Base-by-base conservation (phyloP, 1,140 invertebrate species). In the Meloidogyne exigua region DNA sequence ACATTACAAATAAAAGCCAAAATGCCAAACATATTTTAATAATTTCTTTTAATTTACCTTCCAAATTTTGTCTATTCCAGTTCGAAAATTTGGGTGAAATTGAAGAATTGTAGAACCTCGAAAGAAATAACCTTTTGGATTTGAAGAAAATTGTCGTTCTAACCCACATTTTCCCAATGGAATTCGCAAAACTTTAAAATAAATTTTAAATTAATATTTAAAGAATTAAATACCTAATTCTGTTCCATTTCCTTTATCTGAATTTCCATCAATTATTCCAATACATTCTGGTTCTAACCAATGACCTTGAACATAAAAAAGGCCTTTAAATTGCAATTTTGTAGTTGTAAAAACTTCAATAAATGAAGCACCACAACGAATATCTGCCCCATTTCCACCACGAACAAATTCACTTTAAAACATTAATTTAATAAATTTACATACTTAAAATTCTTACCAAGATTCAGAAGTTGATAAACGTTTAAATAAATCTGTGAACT, bases 231-330 rank as follows among this genome's bases (percentile, higher is more conserved):
- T 7, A 74, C 76, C 18, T 65, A 79, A 39, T 79, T 79, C 25
- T 21, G 23, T 42, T 28, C 25, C 18, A 79, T 62, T 42, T 79
- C n/a, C 66, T 42, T 32, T 21, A 36, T 68, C 18, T 39, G 15
- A 26, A 66, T 32, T 72, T 26, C 10, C 39, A 18, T 28, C 63
- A n/a, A 9, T 57, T n/a, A 57, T 57, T 57, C 49, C 49, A 39
- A n/a, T 39, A 76, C 78, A 79, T 57, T 72, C 71, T 12, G 70
- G 23, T n/a, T 81, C 81, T 32, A 70, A 28, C 49, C 72, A 83
- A 25, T 83, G 77, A 15, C 77, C 81, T 25, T 79, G 62, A 21
- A 81, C 71, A 67, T 83, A 83, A 12, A 81, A 57, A 74, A 76
- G 76, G 15, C 80, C 80, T 7, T 39, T 39, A 70, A 81, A 76